Evolutionary conservation across 2,797 vertebrate genomes (phyloP).

Genomic region (Pangasius macronema): DNA sequence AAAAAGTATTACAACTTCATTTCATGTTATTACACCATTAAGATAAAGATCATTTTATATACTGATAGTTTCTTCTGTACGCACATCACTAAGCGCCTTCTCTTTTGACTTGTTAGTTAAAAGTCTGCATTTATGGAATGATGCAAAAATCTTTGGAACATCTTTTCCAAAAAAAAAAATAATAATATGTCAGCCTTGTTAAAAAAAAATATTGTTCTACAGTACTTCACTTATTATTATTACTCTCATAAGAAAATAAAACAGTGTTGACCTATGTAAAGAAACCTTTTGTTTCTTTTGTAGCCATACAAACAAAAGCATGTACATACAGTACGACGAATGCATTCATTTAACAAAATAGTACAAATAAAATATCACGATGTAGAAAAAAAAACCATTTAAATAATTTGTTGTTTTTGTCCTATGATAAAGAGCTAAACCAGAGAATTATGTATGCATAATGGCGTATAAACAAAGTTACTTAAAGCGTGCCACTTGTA

Average conservation of each 20-base stretch:
- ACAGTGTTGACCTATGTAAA: conserved; percentile 41
- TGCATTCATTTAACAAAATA: conserved; percentile 53
- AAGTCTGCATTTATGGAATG: conserved; percentile 14
- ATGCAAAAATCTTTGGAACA: background rate
- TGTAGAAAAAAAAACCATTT: conserved; percentile 57
- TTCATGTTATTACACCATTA: conserved; percentile 6
- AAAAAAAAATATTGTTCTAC: conserved; percentile 52
- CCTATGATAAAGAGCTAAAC: conserved; percentile 37
- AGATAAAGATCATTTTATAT: background rate
- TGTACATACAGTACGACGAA: conserved; percentile 51
- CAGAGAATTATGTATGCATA: conserved; percentile 11
- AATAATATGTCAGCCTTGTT: conserved; percentile 10
- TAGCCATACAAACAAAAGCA: conserved; percentile 60
- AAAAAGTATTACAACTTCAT: background rate
- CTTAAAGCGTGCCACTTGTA: conserved; percentile 18
- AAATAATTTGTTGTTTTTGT: conserved; percentile 62
- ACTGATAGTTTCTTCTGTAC: background rate
- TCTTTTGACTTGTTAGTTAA: background rate
- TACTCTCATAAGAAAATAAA: conserved; percentile 51
- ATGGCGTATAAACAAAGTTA: background rate
- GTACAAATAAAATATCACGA: conserved; percentile 51
- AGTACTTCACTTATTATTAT: conserved; percentile 46
- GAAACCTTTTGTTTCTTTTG: conserved; percentile 51
- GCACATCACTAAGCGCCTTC: background rate
- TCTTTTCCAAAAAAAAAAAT: conserved; percentile 3